Percentiles rank a stretch among this genome's conserved stretches.
Evolutionary conservation across 2,797 vertebrate species (phyloP).

Genomic region (Macropus fuliginosus): DNA sequence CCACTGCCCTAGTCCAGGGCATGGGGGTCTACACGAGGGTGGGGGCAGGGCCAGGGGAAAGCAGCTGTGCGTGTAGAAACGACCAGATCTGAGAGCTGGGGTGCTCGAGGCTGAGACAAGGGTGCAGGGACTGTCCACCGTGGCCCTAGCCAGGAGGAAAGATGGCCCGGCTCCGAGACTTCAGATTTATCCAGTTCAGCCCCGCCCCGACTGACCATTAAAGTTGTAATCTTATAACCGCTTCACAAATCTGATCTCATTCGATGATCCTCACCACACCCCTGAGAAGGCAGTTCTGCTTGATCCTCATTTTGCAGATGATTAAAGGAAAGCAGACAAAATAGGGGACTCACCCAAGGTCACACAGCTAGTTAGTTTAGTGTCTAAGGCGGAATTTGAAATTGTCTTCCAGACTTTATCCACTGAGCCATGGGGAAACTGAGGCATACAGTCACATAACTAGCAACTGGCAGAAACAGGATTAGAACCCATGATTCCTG

Average conservation of each 20-base stretch:
- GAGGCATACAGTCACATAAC: background rate
- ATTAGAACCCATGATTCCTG: background rate
- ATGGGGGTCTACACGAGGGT: background rate
- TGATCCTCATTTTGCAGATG: no score
- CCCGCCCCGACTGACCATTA: accelerated
- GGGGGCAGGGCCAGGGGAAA: background rate
- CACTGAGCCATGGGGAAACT: background rate
- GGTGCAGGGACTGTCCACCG: accelerated
- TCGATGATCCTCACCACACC: background rate
- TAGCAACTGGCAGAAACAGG: background rate
- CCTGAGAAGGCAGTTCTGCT: no score
- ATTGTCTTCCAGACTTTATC: background rate
- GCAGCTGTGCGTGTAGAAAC: background rate
- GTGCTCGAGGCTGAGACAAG: background rate
- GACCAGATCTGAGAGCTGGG: background rate
- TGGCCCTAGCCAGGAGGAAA: background rate
- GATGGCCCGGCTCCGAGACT: no score
- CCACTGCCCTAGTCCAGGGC: background rate
- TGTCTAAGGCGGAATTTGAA: background rate
- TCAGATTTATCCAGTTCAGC: background rate
- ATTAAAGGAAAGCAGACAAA: no score
- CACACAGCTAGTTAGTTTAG: no score
- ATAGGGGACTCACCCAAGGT: no score
- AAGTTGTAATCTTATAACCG: accelerated
- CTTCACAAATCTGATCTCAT: background rate